Base-by-base conservation (phyloP, 2,113 vertebrate genomes). In the Fregata magnificens region DNA sequence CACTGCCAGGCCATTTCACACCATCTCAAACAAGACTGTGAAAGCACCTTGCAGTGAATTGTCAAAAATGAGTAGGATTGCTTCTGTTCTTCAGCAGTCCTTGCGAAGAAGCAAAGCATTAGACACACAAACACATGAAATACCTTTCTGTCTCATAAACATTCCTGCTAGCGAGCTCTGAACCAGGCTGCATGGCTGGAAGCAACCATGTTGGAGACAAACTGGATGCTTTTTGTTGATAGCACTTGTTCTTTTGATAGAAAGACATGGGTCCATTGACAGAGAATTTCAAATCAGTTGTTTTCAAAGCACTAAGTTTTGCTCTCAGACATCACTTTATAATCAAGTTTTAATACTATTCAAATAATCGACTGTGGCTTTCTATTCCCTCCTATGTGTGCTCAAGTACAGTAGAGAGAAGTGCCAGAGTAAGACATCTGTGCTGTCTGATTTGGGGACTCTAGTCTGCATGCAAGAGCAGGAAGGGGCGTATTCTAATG, bases 401-500 rank as follows among this genome's bases (percentile, higher is more conserved):
- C 45, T 82, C 55, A 31, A 50, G 59, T 50, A 18, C 29, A 50
- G 71, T 3, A 36, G 36, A 56, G 69, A 58, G 16, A 17, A n/a
- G 28, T 80, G 58, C n/a, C 5, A 9, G 42, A 58, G 29, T 0
- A 24, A 53, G 89, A n/a, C 50, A 20, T n/a, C 62, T 91, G 85
- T 28, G 52, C 55, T 78, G 59, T n/a, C 42, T 59, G 66, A 79
- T 80, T 0, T 45, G 63, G 56, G 47, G 24, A 26, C 62, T 56
- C 26, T 70, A 56, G 78, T 0, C 16, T 9, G 5, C 0, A 0
- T 10, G 16, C 9, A 50, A 20, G 88, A 66, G 62, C 11, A 2
- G 79, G 40, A 59, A 49, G 53, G 85, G 85, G 70, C 3, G 36
- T 83, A n/a, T 36, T 70, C 50, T 40, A 47, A 36, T 65, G 81